A percentile compares a stretch with the other conserved stretches of the same genome.
Evolutionary conservation across 2,797 vertebrate genomes (phyloP).

Genomic region (Darevskia nairensis): DNA sequence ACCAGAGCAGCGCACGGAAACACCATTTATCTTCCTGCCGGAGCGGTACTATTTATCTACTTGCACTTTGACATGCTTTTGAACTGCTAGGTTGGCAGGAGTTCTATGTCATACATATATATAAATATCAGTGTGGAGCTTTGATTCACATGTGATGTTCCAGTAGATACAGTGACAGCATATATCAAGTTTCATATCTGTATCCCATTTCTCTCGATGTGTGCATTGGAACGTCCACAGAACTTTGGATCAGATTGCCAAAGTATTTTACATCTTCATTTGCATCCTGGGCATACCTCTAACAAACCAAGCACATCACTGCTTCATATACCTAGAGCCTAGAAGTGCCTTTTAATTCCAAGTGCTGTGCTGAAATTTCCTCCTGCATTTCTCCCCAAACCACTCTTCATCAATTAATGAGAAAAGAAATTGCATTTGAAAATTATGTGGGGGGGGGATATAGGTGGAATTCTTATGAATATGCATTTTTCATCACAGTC

Average conservation of each 20-base stretch:
- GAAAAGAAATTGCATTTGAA: no score
- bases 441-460: no score
- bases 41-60: no score
- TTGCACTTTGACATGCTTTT: no score
- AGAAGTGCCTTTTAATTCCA: neutral
- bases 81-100: no score
- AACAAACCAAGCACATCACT: slow-evolving; percentile 17
- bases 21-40: no score
- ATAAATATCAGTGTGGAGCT: neutral
- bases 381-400: no score
- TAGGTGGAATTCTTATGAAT: no score
- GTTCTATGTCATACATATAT: neutral
- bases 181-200: neutral
- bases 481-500: no score
- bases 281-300: slow-evolving; percentile 8
- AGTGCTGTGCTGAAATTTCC: no score
- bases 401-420: no score
- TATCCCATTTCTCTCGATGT: neutral
- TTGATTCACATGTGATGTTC: neutral
- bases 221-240: neutral
- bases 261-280: neutral
- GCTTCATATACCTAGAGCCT: neutral
- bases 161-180: neutral
- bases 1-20: no score
- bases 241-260: neutral